These are phyloP conservation scores for Rhinogobius similis DNA, from an alignment of 2,113 vertebrate species.

Conservation along the genomic window DNA sequence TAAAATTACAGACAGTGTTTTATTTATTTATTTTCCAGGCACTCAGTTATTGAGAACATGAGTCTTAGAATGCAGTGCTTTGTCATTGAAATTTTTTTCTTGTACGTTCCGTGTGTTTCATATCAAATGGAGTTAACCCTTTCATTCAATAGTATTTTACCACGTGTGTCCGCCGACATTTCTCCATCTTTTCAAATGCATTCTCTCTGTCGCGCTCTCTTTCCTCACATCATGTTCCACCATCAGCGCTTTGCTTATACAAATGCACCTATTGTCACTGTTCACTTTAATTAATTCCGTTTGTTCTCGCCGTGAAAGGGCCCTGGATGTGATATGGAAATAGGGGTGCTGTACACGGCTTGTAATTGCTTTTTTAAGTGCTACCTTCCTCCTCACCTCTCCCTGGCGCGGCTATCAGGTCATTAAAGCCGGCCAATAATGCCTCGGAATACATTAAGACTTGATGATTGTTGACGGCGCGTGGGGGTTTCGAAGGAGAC, in stretches of 20 bases:
- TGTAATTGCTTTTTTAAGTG: constrained; percentile 57
- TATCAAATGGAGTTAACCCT: no score
- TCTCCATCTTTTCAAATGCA: neutral
- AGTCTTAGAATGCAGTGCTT: no score
- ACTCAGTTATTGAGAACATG: no score
- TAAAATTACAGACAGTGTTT: no score
- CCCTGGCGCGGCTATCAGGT: constrained; percentile 47
- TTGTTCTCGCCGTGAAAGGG: constrained; percentile 21
- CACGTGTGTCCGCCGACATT: neutral
- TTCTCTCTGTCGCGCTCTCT: neutral
- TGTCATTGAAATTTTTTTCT: no score
- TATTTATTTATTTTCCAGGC: no score
- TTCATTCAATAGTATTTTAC: no score
- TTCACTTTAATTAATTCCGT: constrained; percentile 33
- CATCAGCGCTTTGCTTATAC: neutral
- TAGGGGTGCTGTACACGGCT: constrained; percentile 26
- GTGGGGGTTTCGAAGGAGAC: constrained; percentile 29
- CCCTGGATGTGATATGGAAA: constrained; percentile 29
- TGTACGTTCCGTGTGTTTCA: no score
- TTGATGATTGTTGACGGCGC: constrained; percentile 50
- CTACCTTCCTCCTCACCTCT: constrained; percentile 45
- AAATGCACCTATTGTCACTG: neutral
- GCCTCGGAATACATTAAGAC: constrained; percentile 64
- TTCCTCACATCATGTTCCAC: neutral
- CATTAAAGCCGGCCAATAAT: constrained; percentile 69